A percentile compares a stretch with the other conserved stretches of the same genome.
phyloP scores from a whole-genome alignment of 1,140 invertebrate genomes.

The Oscheius sp. region DNA sequence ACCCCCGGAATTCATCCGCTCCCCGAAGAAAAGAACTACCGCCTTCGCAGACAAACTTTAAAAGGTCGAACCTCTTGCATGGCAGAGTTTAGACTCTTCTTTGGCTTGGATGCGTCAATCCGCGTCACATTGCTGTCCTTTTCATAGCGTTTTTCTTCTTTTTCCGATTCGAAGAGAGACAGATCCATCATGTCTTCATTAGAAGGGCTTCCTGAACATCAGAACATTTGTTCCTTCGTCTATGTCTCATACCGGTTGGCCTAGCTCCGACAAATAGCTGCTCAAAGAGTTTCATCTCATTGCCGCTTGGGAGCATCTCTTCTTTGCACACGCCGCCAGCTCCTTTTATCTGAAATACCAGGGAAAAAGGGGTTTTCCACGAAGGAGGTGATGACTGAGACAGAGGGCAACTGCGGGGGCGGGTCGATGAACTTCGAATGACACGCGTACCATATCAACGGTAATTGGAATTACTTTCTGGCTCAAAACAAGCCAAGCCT shows the following conservation, averaged over 20 bases:
- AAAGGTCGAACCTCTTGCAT: constrained; percentile 37
- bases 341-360: constrained; percentile 6
- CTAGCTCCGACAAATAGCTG: constrained; percentile 1
- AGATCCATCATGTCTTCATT: constrained; percentile 1
- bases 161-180: constrained; percentile 19
- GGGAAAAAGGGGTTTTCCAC: too few species aligned
- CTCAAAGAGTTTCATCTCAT: constrained; percentile 49
- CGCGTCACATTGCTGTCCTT: constrained; percentile 29
- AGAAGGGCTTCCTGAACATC: background rate
- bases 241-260: constrained; percentile 4
- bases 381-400: too few species aligned
- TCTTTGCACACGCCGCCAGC: background rate
- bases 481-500: too few species aligned
- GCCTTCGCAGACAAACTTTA: too few species aligned
- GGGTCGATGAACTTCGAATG: too few species aligned
- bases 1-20: too few species aligned
- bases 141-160: constrained; percentile 32
- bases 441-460: too few species aligned
- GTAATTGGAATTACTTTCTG: too few species aligned
- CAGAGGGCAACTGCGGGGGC: too few species aligned
- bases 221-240: too few species aligned
- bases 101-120: constrained; percentile 38
- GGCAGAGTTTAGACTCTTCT: constrained; percentile 24
- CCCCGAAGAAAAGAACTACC: too few species aligned
- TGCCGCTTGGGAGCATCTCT: constrained; percentile 8